Evolutionary conservation across 2,797 vertebrate genomes (phyloP), one percentile per base, ranked within the genome.

Genomic region (Alosa sapidissima): DNA sequence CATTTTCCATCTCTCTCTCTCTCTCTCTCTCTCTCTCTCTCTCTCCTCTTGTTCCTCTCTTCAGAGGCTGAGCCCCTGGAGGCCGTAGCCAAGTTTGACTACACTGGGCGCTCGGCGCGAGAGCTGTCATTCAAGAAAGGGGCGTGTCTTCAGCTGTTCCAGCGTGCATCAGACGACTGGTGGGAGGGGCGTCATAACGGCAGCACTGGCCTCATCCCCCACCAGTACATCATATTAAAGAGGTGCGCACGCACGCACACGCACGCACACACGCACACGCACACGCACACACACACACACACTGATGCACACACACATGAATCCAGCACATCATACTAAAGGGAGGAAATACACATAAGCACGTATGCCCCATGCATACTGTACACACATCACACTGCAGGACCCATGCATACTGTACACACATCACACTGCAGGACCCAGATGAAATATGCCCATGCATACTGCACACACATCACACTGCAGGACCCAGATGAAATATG

Each of bases 91-190:
- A 98, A 97, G 94, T 99, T 99, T 86, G 98, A 99, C 95, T 99
- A 99, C 0, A 87, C 95, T 58, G 98, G 98, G 85, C 97, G 98
- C 65, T 98, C 98, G 0, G 97, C 96, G 78, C 96, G 98, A 75
- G 98, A 99, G 87, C 95, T 99, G 84, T 97, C 98, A 88, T 99
- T 99, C 92, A 99, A 98, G 95, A 99, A 99, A 92, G 98, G 98
- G 7, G 96, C 97, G 41, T 97, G 97, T 0, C 93, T 99, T 90
- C 97, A 97, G 90, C 96, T 99, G 33, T 98, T 97, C 87, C 98
- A 98, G 91, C 96, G 98, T 0, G 98, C 98, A 0, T 99, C 98
- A 10, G 97, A 99, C 89, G 98, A 99, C 95, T 99, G 98, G 98
- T 99, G 98, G 98, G 98, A 99, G 96, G 98, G 98, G 81, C 95